Conservation (phyloP, 2,797 vertebrate species). For the Philypnodon macrostomus region DNA sequence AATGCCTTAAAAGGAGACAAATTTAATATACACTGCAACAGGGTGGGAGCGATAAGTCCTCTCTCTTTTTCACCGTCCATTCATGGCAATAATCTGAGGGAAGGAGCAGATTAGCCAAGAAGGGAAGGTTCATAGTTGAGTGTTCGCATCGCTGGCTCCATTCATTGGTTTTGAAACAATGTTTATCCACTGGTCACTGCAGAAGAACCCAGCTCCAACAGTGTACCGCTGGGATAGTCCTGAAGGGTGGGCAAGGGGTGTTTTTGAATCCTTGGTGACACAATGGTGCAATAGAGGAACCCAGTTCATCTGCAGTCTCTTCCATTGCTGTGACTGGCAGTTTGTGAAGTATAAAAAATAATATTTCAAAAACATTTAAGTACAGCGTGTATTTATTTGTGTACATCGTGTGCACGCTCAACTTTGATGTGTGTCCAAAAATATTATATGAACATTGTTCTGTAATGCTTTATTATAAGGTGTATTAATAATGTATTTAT, state of each 20-base stretch:
- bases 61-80: slow-evolving; percentile 57
- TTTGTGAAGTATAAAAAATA: not conserved
- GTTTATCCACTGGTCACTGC: slow-evolving; percentile 63
- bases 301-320: slow-evolving; percentile 20
- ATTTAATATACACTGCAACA: slow-evolving; percentile 73
- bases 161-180: slow-evolving; percentile 72
- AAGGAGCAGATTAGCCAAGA: slow-evolving; percentile 64
- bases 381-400: not conserved
- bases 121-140: slow-evolving; percentile 53
- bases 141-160: slow-evolving; percentile 68
- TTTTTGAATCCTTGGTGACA: slow-evolving; percentile 58
- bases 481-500: too few species aligned
- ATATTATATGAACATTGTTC: too few species aligned
- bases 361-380: not conserved
- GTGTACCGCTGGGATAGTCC: slow-evolving; percentile 55
- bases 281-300: slow-evolving; percentile 19
- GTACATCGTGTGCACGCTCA: not conserved
- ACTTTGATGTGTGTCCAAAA: too few species aligned
- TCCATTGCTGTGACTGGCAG: slow-evolving; percentile 10
- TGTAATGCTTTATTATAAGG: too few species aligned
- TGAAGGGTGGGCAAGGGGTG: slow-evolving; percentile 45
- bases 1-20: slow-evolving; percentile 55
- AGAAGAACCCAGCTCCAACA: slow-evolving; percentile 53
- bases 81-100: slow-evolving; percentile 69
- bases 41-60: slow-evolving; percentile 62